Base-by-base conservation (phyloP, 2,888 invertebrate genomes). In the Chelonus formosanus region DNA sequence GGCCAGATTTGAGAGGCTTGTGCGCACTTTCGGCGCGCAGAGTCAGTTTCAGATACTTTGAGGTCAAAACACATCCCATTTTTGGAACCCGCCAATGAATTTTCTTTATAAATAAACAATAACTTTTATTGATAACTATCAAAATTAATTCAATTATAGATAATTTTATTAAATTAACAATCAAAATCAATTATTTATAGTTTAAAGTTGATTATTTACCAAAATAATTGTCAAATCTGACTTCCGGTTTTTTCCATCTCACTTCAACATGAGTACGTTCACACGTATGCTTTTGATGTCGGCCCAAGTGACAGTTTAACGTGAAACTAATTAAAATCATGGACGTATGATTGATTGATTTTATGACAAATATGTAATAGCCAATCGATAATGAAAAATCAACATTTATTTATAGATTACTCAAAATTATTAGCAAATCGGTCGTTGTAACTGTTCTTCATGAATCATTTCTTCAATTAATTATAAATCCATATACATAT, bases 1-100 rank as follows among this genome's bases (percentile, higher is more conserved):
- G 85, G 86, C 85, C 84, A 84, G 84, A 84, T 84, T 85, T 85
- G 82, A 84, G 84, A 82, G 74, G 77, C 73, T 73, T 77, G 70
- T 82, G 85, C 86, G 85, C 84, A 84, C 74, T 62, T 73, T 67
- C 70, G 72, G 68, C 72, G 83, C 84, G 83, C 83, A 82, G 67
- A 71, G 74, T 74, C 69, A 62, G 56, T 61, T 69, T 71, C 69
- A 66, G 68, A 56, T 62, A 73, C 71, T 31, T 34, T 50, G 59
- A 55, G 48, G 67, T 78, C 78, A 78, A 72, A 31, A 7, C 52
- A 64, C 10, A 34, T 68, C 71, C 54, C 5, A 50, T 52, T 62
- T 60, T 52, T 44, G 34, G 56, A 56, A 65, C 45, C 59, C 65
- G 59, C 64, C 60, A 56, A 68, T 52, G 48, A 35, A 55, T 55